A percentile compares a stretch with the other conserved stretches of the same genome.
These are phyloP conservation scores for Xylota segnis DNA, from an alignment of 2,888 invertebrate species.

Conservation along the genomic window DNA sequence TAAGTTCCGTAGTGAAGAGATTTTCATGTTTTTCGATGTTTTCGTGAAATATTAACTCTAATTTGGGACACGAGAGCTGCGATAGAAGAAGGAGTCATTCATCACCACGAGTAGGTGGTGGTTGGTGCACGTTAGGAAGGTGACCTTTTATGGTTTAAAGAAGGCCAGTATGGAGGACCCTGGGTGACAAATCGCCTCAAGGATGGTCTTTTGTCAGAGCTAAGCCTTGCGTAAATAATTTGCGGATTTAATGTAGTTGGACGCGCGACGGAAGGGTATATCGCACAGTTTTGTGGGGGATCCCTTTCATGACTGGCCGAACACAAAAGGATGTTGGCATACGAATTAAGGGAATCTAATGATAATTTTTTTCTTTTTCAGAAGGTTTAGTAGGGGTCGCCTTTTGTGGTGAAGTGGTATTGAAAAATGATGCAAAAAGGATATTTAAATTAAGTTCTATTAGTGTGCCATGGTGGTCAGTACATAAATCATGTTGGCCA, in stretches of 20 bases:
- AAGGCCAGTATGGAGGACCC: slow-evolving; percentile 3
- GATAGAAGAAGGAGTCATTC: slow-evolving; percentile 9
- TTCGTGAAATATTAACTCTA: slow-evolving; percentile 39
- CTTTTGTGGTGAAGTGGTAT: slow-evolving; percentile 5
- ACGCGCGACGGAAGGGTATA: background rate
- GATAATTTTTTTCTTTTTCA: background rate
- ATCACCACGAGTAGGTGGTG: slow-evolving; percentile 5
- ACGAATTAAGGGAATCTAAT: slow-evolving; percentile 2
- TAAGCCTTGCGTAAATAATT: slow-evolving; percentile 35
- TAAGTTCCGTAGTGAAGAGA: slow-evolving; percentile 9
- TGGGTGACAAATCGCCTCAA: slow-evolving; percentile 22
- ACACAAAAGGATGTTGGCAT: background rate
- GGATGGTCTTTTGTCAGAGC: slow-evolving; percentile 32
- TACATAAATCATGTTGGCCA: background rate
- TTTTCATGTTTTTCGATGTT: slow-evolving; percentile 1
- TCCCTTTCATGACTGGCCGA: slow-evolving; percentile 12
- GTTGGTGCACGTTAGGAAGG: background rate
- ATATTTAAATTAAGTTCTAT: slow-evolving; percentile 38
- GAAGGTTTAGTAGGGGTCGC: background rate
- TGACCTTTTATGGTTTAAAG: slow-evolving; percentile 13
- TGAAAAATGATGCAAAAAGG: slow-evolving; percentile 27
- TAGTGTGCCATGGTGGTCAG: slow-evolving; percentile 8
- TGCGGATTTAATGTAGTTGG: slow-evolving; percentile 15
- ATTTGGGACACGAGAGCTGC: slow-evolving; percentile 21
- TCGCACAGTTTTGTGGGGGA: slow-evolving; percentile 33